phyloP scores from a whole-genome alignment of 53 echinoderm and acorn worm species.

The Patiria pectinifera region DNA sequence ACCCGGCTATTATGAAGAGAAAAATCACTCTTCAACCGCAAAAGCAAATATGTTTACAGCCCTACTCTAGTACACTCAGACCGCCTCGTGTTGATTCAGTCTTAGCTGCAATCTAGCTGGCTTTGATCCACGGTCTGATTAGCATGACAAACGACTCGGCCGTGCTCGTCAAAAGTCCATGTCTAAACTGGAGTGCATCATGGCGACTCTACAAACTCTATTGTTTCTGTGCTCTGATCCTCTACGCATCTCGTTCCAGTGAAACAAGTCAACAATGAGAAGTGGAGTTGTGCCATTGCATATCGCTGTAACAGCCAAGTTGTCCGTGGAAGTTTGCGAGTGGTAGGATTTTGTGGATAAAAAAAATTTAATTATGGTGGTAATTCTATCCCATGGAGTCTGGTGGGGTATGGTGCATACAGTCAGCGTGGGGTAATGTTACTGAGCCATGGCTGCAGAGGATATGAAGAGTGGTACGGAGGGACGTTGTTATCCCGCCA shows the following conservation, averaged over 20 bases:
- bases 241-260: not conserved
- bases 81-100: slow-evolving; percentile 47
- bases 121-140: slow-evolving; percentile 32
- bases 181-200: not conserved
- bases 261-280: not conserved
- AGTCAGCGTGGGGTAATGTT: slow-evolving; percentile 28
- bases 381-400: slow-evolving; percentile 43
- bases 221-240: slow-evolving; percentile 15
- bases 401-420: slow-evolving; percentile 14
- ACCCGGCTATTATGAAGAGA: slow-evolving; percentile 29
- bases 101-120: slow-evolving; percentile 39
- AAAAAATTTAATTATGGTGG: slow-evolving; percentile 18
- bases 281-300: not conserved
- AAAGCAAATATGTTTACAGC: slow-evolving; percentile 63
- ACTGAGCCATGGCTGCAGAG: slow-evolving; percentile 18
- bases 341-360: not conserved
- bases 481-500: not conserved
- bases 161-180: slow-evolving; percentile 59
- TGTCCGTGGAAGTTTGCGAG: not conserved
- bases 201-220: not conserved
- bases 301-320: not conserved
- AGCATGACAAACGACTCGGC: slow-evolving; percentile 45
- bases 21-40: slow-evolving; percentile 55
- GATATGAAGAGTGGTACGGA: not conserved
- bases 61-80: slow-evolving; percentile 7